Percentiles rank a stretch among this genome's conserved stretches.
These are phyloP conservation scores for Drosophila pseudotakahashii DNA, from an alignment of 2,888 invertebrate species.

Conservation along the genomic window DNA sequence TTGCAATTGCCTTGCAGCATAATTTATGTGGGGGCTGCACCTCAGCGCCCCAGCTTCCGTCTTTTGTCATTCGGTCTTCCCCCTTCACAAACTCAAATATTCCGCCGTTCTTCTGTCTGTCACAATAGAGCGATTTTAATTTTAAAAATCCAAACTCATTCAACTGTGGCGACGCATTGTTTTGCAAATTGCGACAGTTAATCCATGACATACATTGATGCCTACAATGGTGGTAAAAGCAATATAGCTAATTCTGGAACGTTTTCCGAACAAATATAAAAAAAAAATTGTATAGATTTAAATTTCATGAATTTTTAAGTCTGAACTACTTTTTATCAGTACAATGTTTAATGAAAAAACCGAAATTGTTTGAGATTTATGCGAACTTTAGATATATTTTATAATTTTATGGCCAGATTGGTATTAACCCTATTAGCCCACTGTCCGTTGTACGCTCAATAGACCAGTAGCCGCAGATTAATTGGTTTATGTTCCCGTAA, in stretches of 20 bases:
- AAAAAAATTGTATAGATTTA: too few species aligned
- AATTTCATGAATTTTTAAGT: too few species aligned
- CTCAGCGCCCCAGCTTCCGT: conserved; percentile 9
- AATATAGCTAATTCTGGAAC: neutral
- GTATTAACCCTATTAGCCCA: too few species aligned
- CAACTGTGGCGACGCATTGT: conserved; percentile 32
- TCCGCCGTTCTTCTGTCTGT: conserved; percentile 11
- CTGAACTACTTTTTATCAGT: too few species aligned
- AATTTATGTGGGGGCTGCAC: conserved; percentile 53
- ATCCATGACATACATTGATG: conserved; percentile 23
- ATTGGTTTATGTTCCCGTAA: conserved; percentile 34
- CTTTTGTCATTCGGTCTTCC: neutral
- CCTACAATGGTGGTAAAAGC: neutral
- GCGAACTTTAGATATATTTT: too few species aligned
- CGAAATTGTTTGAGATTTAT: too few species aligned
- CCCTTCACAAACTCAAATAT: neutral
- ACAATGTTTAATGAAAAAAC: too few species aligned
- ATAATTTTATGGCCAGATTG: too few species aligned
- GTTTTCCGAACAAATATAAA: too few species aligned
- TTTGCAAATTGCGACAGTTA: conserved; percentile 33
- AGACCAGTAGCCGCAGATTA: conserved; percentile 16
- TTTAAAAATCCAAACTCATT: conserved; percentile 28
- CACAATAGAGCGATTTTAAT: conserved; percentile 21
- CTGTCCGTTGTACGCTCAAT: neutral
- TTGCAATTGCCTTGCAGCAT: conserved; percentile 27